Conservation (phyloP, 2,113 vertebrate genomes). For the Coturnix japonica region DNA sequence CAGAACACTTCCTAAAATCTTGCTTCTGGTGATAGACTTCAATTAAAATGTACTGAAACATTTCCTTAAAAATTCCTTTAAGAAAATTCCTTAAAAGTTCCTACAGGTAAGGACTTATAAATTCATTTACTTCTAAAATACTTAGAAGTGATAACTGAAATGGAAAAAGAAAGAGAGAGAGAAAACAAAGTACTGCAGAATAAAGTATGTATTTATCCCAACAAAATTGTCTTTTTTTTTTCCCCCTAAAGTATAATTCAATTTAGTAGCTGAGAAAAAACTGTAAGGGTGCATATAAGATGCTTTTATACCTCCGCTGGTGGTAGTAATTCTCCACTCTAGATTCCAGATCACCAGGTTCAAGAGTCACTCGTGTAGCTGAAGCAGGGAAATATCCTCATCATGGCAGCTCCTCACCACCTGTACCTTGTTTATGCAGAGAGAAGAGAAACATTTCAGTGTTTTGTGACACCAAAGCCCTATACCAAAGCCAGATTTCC, state of each 20-base stretch:
- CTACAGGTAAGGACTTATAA: too few relatives aligned
- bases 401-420: not conserved
- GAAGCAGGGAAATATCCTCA: not conserved
- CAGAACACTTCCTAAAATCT: not conserved
- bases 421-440: not conserved
- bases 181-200: not conserved
- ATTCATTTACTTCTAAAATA: not conserved
- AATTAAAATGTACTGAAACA: not conserved
- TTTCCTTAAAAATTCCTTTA: not conserved
- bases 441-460: not conserved
- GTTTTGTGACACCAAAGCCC: not conserved
- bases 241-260: not conserved
- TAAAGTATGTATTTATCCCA: not conserved
- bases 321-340: not conserved
- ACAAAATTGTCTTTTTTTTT: not conserved
- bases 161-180: too few relatives aligned
- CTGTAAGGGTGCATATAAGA: not conserved
- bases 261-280: too few relatives aligned
- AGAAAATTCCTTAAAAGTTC: not conserved
- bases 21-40: not conserved
- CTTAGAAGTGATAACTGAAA: not conserved
- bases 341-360: not conserved
- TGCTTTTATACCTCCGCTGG: not conserved
- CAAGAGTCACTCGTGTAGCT: not conserved
- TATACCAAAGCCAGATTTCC: not conserved